Evolutionary conservation across 2,113 vertebrate genomes (phyloP).

Genomic region (Callipepla squamata): DNA sequence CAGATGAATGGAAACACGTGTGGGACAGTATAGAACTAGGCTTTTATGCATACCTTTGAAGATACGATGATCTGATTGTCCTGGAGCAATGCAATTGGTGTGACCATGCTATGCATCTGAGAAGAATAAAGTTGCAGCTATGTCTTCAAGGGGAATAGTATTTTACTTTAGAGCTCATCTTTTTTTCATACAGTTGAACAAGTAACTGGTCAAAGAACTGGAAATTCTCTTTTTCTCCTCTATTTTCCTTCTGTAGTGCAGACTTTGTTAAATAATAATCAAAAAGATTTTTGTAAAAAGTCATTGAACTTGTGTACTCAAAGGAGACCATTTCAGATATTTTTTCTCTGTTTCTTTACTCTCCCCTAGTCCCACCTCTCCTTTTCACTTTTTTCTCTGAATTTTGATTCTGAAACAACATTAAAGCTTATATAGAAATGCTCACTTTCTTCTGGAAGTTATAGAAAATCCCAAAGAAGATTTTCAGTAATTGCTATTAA

Average conservation of each 20-base stretch:
- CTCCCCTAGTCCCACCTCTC: background rate
- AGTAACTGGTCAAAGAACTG: background rate
- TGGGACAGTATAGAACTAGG: background rate
- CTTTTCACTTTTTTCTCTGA: background rate
- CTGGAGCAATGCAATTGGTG: background rate
- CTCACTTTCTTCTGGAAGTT: background rate
- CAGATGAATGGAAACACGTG: background rate
- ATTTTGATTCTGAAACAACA: slow-evolving; percentile 5
- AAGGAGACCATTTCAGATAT: slow-evolving; percentile 8
- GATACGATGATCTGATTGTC: background rate
- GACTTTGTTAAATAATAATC: slow-evolving; percentile 40
- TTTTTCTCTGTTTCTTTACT: background rate
- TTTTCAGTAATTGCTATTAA: slow-evolving; percentile 15
- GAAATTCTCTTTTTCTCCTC: background rate
- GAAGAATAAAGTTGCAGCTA: background rate
- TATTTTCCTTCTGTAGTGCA: background rate
- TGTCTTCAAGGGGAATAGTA: background rate
- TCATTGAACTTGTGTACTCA: slow-evolving; percentile 10
- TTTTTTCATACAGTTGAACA: background rate
- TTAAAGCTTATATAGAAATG: background rate
- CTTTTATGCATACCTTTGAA: background rate
- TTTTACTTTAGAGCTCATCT: background rate
- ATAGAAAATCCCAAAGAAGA: background rate
- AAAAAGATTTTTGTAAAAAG: slow-evolving; percentile 24
- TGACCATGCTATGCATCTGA: background rate